Conservation (phyloP, 2,888 invertebrate genomes). For the Macrophya annulata region DNA sequence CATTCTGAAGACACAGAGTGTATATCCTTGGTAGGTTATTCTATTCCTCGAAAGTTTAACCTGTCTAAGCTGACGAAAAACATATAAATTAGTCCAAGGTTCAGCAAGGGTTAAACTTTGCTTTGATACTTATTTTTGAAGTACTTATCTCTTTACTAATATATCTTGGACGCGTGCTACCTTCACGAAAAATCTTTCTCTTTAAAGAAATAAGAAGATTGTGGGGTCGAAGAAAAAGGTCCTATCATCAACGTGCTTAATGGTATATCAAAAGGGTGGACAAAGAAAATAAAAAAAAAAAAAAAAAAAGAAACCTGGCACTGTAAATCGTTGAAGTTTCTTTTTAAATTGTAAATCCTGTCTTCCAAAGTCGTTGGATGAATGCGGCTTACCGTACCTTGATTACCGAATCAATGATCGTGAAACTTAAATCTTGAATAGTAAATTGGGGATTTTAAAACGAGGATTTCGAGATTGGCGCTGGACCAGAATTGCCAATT, state of each 20-base stretch:
- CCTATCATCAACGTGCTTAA: not conserved
- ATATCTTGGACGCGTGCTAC: slow-evolving; percentile 42
- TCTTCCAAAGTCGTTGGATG: not conserved
- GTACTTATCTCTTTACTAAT: slow-evolving; percentile 56
- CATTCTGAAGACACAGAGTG: slow-evolving; percentile 3
- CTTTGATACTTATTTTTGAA: slow-evolving; percentile 58
- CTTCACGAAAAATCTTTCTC: not conserved
- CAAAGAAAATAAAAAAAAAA: not conserved
- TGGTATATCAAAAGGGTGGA: not conserved
- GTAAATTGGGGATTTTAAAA: slow-evolving; percentile 50
- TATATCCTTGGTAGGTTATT: slow-evolving; percentile 3
- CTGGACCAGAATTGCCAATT: slow-evolving; percentile 62
- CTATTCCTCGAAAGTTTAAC: slow-evolving; percentile 36
- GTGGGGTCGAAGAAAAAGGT: not conserved
- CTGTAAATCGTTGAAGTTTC: not conserved
- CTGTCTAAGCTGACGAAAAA: slow-evolving; percentile 57
- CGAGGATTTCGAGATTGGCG: slow-evolving; percentile 48
- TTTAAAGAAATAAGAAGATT: not conserved
- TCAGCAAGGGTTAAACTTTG: slow-evolving; percentile 53
- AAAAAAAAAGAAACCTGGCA: not conserved
- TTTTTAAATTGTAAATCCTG: not conserved
- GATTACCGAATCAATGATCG: slow-evolving; percentile 48
- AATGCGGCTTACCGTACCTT: slow-evolving; percentile 1
- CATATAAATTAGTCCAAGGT: slow-evolving; percentile 54
- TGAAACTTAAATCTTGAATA: slow-evolving; percentile 33